Conservation (phyloP, 2,797 vertebrate species). For the Gymnothorax reevesii region DNA sequence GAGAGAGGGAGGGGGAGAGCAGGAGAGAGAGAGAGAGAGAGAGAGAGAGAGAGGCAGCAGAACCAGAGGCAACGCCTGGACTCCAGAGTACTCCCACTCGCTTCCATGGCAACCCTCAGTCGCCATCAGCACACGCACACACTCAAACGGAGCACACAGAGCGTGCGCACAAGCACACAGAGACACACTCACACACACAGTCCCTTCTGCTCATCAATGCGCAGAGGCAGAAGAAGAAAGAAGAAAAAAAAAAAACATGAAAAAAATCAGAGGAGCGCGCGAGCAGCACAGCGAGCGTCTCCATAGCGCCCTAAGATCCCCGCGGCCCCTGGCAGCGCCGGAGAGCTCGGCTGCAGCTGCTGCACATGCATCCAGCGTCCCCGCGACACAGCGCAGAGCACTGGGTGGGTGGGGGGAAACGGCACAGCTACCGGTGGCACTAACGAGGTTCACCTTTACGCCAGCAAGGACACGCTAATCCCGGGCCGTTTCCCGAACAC, state of each 20-base stretch:
- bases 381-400: conserved; percentile 38
- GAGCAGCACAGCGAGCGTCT: conserved; percentile 16
- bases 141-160: neutral
- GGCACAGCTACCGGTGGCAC: no score
- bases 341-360: conserved; percentile 26
- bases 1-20: conserved; percentile 28
- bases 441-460: no score
- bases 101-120: conserved; percentile 69
- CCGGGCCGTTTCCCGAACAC: neutral
- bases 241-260: conserved; percentile 19
- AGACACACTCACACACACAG: conserved; percentile 7
- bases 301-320: neutral
- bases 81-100: conserved; percentile 63
- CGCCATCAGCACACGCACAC: conserved; percentile 18
- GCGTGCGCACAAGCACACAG: neutral
- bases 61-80: conserved; percentile 65
- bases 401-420: no score
- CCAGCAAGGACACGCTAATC: neutral
- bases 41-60: conserved; percentile 50
- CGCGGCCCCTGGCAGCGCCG: neutral
- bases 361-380: neutral
- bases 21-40: conserved; percentile 50
- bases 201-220: neutral
- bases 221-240: no score
- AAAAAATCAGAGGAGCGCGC: conserved; percentile 14